phyloP scores from a whole-genome alignment of 2,113 vertebrate genomes.

The Cettia cetti region DNA sequence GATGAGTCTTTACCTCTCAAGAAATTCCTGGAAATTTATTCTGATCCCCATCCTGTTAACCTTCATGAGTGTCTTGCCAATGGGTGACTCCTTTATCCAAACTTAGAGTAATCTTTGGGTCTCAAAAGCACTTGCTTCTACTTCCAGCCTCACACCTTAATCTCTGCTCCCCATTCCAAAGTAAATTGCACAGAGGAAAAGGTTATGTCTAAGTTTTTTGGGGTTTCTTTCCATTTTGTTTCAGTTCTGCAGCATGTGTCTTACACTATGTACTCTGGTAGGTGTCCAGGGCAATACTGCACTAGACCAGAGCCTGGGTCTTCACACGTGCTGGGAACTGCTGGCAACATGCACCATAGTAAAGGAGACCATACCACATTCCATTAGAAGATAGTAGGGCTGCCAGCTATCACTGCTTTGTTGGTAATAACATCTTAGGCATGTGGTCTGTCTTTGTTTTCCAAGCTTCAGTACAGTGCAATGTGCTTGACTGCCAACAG shows the following conservation, averaged over 20 bases:
- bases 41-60: background rate
- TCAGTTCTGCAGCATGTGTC: background rate
- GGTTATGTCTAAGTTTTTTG: background rate
- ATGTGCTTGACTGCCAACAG: background rate
- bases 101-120: background rate
- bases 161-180: background rate
- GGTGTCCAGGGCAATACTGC: background rate
- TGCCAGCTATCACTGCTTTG: background rate
- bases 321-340: background rate
- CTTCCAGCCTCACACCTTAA: background rate
- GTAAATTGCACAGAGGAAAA: background rate
- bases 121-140: background rate
- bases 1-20: background rate
- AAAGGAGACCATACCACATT: background rate
- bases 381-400: background rate
- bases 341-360: background rate
- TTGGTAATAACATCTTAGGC: background rate
- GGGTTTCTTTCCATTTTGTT: background rate
- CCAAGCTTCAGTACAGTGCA: background rate
- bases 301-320: background rate
- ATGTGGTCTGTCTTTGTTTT: background rate
- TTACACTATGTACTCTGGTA: background rate
- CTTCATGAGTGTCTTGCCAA: background rate
- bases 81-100: background rate
- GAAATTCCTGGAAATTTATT: background rate